These are phyloP conservation scores for Pteronotus mesoamericanus DNA, from an alignment of 2,797 vertebrate species.

Conservation along the genomic window DNA sequence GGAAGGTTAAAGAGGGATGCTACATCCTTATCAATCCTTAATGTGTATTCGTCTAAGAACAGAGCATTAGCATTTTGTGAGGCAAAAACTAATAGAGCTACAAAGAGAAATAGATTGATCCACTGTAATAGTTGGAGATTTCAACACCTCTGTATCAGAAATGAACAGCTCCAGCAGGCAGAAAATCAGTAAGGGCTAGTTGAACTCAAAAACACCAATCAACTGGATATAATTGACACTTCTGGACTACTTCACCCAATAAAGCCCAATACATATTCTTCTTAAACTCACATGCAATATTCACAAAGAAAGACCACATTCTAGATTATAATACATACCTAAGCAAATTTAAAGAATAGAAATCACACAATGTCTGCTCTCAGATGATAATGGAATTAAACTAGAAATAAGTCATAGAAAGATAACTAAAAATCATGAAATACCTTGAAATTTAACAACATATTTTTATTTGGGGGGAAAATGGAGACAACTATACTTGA, in stretches of 20 bases:
- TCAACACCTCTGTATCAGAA: not conserved
- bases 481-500: too few relatives aligned
- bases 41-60: not conserved
- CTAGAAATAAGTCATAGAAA: not conserved
- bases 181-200: not conserved
- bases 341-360: not conserved
- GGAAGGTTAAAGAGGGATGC: not conserved
- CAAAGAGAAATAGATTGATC: not conserved
- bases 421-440: not conserved
- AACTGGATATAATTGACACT: too few relatives aligned
- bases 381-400: not conserved
- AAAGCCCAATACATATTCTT: too few relatives aligned
- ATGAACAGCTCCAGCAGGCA: not conserved
- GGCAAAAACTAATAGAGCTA: not conserved
- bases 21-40: not conserved
- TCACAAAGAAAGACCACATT: too few relatives aligned
- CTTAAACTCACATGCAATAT: too few relatives aligned
- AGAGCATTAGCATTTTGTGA: not conserved
- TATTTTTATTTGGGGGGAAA: too few relatives aligned
- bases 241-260: too few relatives aligned
- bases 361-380: not conserved
- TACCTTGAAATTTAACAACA: not conserved
- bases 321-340: not conserved
- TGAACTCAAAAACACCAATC: not conserved
- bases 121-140: not conserved